Percentiles rank a stretch among this genome's conserved stretches.
phyloP scores from a whole-genome alignment of 2,797 vertebrate genomes.

The Chrysocyon brachyurus region DNA sequence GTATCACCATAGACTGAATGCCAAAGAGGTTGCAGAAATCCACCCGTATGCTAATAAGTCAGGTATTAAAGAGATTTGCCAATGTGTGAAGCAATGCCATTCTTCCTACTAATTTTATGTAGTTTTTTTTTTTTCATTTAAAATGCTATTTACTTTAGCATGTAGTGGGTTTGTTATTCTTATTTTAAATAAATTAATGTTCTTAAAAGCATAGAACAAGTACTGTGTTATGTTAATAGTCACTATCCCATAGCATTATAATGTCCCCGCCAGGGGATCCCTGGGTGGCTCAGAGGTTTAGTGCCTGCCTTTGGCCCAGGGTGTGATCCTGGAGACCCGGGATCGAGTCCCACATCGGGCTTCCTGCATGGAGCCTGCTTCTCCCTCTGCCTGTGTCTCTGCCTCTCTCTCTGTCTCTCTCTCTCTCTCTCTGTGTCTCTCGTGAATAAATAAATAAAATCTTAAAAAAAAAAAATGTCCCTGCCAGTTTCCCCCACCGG shows the following conservation, averaged over 20 bases:
- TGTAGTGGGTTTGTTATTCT: neutral
- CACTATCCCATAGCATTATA: neutral
- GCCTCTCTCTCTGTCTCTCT: no score
- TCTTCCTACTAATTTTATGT: neutral
- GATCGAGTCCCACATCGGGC: no score
- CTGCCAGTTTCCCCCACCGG: neutral
- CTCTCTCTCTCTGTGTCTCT: no score
- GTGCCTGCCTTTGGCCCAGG: no score
- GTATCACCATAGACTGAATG: neutral
- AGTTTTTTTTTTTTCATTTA: neutral
- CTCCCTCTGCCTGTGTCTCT: no score
- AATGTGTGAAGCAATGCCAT: neutral
- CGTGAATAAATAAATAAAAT: no score
- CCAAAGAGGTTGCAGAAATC: neutral
- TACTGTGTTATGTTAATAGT: neutral
- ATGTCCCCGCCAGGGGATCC: neutral
- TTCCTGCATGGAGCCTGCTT: no score
- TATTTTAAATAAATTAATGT: conserved; percentile 13
- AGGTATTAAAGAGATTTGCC: neutral
- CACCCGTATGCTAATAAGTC: neutral
- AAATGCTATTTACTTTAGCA: conserved; percentile 5
- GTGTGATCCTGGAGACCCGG: no score
- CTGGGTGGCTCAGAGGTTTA: no score
- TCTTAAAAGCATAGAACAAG: neutral
- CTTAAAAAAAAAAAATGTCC: neutral